Evolutionary conservation across 2,797 vertebrate species (phyloP), one percentile per base, ranked within the genome.

Genomic region (Coccyzus lansbergi): DNA sequence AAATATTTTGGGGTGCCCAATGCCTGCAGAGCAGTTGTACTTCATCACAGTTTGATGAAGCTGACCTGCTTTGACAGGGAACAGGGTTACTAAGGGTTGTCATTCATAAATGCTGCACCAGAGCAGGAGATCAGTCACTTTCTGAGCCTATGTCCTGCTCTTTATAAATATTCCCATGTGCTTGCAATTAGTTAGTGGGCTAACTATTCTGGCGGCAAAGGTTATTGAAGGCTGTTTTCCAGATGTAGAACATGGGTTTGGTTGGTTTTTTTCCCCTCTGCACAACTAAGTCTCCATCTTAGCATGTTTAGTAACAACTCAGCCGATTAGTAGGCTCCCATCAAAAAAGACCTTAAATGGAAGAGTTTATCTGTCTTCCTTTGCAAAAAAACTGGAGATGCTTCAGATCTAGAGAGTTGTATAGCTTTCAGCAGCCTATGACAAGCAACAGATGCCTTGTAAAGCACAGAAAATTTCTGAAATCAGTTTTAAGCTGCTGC

Each of bases 121-220:
- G 77, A 96, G 84, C 82, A 91, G 60, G 88, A 89, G 91, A 95
- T 89, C 90, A 84, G 86, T 94, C 72, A 62, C 58, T 90, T 94
- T 95, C 62, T 65, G 68, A 94, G 92, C 55, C 81, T 56, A 46
- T 91, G 78, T 46, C 76, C 82, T 64, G 44, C 55, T 94, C 69
- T 90, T 88, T 85, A 89, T 92, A 97, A 97, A 93, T 96, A 96
- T 77, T 96, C 70, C 94, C 95, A 96, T 95, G 67, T 97, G 97
- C 96, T 95, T 96, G 88, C 75, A 96, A 96, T 96, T 97, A 96
- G 91, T 80, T 83, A 93, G 82, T 60, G 64, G 78, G 49, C 83
- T 62, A 60, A 70, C 58, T 88, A 65, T 78, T 91, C 76, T 92
- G 88, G 94, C 87, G 94, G 90, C 70, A 95, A 91, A 86, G 63